Evolutionary conservation across 2,113 vertebrate species (phyloP), one percentile per base, ranked within the genome.

Genomic region (Pseudopipra pipra): DNA sequence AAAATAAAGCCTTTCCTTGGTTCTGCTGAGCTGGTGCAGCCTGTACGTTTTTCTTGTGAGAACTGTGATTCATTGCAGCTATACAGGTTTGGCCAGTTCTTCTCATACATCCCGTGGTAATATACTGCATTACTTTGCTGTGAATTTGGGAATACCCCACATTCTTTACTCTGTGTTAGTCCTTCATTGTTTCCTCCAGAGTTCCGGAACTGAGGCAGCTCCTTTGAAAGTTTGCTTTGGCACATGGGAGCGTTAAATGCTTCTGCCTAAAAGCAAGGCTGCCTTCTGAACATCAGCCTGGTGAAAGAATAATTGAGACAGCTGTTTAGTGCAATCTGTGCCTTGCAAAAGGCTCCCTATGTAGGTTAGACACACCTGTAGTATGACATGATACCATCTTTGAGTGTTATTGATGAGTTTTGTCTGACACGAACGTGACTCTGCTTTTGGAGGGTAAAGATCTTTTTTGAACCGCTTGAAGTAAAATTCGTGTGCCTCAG

Each of bases 1-100:
- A 88, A 81, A 90, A 52, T 16, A 54, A 86, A 90, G 30, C 31
- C 21, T 91, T 76, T 43, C 7, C 33, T 86, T 62, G 30, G 11
- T 91, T 87, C 82, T 73, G 82, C 75, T 85, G 77, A 87, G 78
- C 62, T 85, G 39, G 46, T 91, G 54, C 71, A 89, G 19, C 63
- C 58, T 85, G 77, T 71, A 19, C 14, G 0, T 33, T 91, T 96
- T 87, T 52, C 16, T 85, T 83, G 51, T 86, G 55, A 83, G 87
- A 91, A 25, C 67, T 73, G 2, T 13, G 3, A 63, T 67, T 86
- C 75, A 33, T 77, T 84, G 91, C 63, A 86, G 93, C 73, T 92
- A 4, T 86, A 89, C 85, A 55, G 92, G 95, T 96, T 95, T 90
- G 79, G 31, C 92, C 55, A 90, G 95, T 96, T 95, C 62, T 84